phyloP scores from a whole-genome alignment of 2,888 invertebrate genomes.

The Caenorhabditis auriculariae region DNA sequence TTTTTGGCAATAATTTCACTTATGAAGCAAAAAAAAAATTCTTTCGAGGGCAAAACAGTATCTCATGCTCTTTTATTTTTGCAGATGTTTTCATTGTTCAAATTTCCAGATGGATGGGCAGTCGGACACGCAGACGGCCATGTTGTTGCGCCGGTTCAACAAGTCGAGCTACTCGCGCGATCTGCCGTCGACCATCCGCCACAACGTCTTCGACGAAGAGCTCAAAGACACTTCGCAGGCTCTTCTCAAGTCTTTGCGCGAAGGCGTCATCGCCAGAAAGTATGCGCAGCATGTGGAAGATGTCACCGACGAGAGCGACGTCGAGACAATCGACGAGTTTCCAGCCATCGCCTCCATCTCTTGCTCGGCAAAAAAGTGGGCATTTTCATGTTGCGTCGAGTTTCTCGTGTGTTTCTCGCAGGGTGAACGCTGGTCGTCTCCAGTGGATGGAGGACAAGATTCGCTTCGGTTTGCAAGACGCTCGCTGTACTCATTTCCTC shows the following conservation, averaged over 20 bases:
- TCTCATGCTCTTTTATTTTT: neutral
- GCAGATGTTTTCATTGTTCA: neutral
- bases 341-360: too few species aligned
- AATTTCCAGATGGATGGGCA: constrained; percentile 1
- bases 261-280: constrained; percentile 1
- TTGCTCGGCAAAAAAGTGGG: too few species aligned
- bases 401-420: too few species aligned
- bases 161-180: neutral
- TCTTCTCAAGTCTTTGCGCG: neutral
- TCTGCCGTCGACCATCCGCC: neutral
- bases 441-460: too few species aligned
- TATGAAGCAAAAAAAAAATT: too few species aligned
- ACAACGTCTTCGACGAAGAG: constrained; percentile 9
- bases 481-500: too few species aligned
- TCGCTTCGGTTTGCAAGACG: too few species aligned
- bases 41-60: too few species aligned
- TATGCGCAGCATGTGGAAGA: constrained; percentile 20
- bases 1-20: too few species aligned
- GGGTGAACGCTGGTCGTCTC: too few species aligned
- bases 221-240: constrained; percentile 12
- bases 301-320: constrained; percentile 17
- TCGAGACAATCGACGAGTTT: too few species aligned
- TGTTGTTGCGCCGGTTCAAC: constrained; percentile 5
- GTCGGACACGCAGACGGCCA: constrained; percentile 8
- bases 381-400: too few species aligned